These are phyloP conservation scores for Crotalus viridis DNA, from an alignment of 2,113 vertebrate genomes.

Conservation along the genomic window DNA sequence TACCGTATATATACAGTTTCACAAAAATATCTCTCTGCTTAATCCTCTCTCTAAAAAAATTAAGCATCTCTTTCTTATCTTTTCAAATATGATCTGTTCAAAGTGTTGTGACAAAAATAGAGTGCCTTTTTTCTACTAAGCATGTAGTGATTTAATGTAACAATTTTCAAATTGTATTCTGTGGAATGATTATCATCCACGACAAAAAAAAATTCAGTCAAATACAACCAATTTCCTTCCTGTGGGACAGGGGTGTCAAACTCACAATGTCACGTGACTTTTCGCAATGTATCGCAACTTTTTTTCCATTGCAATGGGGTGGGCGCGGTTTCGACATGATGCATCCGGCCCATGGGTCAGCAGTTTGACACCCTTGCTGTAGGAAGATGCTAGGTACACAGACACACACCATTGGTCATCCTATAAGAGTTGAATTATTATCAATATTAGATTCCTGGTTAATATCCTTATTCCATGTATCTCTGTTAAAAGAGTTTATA, in stretches of 20 bases:
- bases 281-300: no score
- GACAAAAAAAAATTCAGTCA: background rate
- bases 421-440: background rate
- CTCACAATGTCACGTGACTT: no score
- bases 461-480: background rate
- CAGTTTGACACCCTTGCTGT: no score
- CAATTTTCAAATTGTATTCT: background rate
- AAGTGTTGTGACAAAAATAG: background rate
- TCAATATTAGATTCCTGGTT: background rate
- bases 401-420: background rate
- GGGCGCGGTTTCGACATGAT: no score
- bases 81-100: background rate
- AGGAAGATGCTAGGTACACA: background rate
- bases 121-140: background rate
- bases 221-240: background rate
- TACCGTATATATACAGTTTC: background rate
- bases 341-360: no score
- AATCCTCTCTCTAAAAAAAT: conserved; percentile 4
- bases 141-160: background rate
- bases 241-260: background rate
- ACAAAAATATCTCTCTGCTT: background rate
- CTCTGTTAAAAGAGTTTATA: background rate
- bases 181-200: background rate
- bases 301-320: no score
- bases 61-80: background rate